These are phyloP conservation scores for Chrysolina oricalcia DNA, from an alignment of 2,888 invertebrate genomes.

Conservation along the genomic window DNA sequence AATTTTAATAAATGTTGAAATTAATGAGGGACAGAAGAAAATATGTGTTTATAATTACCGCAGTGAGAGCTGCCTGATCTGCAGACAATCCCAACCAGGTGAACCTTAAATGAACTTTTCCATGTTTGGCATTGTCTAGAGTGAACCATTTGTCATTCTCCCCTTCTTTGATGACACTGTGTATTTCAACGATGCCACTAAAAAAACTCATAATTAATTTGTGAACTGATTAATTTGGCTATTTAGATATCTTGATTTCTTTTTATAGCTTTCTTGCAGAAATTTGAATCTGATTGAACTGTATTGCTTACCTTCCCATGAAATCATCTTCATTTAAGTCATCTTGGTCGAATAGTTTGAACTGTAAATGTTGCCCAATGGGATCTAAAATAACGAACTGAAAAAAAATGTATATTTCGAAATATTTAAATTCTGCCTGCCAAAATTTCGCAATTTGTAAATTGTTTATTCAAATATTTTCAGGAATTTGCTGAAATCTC, in stretches of 20 bases:
- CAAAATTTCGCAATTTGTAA: too few species aligned
- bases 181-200: constrained; percentile 76
- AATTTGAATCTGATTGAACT: not conserved
- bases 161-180: constrained; percentile 58
- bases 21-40: too few species aligned
- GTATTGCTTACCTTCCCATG: constrained; percentile 60
- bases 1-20: too few species aligned
- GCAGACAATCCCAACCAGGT: constrained; percentile 89
- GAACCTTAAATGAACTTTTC: constrained; percentile 89
- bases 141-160: constrained; percentile 74
- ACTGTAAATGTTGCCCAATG: constrained; percentile 62
- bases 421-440: not conserved
- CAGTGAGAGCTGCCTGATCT: constrained; percentile 79
- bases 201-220: constrained; percentile 12
- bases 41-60: constrained; percentile 72
- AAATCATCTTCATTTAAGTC: constrained; percentile 63
- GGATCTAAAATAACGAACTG: constrained; percentile 65
- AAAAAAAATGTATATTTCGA: constrained; percentile 49
- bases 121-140: constrained; percentile 93
- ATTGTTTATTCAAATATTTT: not conserved
- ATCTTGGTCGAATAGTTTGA: constrained; percentile 64
- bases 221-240: too few species aligned
- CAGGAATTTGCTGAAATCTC: constrained; percentile 58
- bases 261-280: too few species aligned
- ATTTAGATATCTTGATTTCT: too few species aligned